A percentile compares a stretch with the other conserved stretches of the same genome.
These are phyloP conservation scores for Sebastes taczanowskii DNA, from an alignment of 2,797 vertebrate genomes.

Conservation along the genomic window DNA sequence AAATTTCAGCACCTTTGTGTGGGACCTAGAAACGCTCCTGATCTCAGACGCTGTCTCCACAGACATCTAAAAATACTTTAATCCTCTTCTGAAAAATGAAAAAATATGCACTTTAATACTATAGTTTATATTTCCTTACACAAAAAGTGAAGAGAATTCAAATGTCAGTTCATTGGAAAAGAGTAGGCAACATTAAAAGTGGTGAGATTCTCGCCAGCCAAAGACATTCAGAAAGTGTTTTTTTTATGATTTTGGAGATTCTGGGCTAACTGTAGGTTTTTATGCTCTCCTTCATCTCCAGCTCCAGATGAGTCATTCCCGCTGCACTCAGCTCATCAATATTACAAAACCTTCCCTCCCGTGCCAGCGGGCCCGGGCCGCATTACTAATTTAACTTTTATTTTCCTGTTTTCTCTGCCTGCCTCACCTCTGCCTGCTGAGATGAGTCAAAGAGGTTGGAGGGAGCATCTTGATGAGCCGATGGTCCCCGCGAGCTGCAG, in stretches of 20 bases:
- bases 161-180: background rate
- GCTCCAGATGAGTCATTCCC: slow-evolving; percentile 71
- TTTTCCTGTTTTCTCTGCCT: slow-evolving; percentile 67
- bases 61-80: background rate
- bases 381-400: slow-evolving; percentile 84
- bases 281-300: slow-evolving; percentile 26
- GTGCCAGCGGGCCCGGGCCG: slow-evolving; percentile 54
- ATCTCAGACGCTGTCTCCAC: too few relatives aligned
- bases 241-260: background rate
- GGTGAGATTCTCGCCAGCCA: background rate
- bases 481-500: background rate
- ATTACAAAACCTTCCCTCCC: slow-evolving; percentile 72
- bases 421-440: slow-evolving; percentile 36
- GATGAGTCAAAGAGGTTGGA: slow-evolving; percentile 6
- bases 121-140: background rate
- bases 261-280: background rate
- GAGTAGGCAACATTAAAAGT: background rate
- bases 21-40: too few relatives aligned
- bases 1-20: too few relatives aligned
- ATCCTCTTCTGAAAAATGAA: background rate
- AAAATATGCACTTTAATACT: background rate
- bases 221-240: background rate
- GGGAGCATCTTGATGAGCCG: slow-evolving; percentile 12
- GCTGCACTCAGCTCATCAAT: slow-evolving; percentile 79
- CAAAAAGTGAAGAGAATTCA: background rate